Evolutionary conservation across 2,113 vertebrate species (phyloP), one percentile per base, ranked within the genome.

Genomic region (Psittacus erithacus): DNA sequence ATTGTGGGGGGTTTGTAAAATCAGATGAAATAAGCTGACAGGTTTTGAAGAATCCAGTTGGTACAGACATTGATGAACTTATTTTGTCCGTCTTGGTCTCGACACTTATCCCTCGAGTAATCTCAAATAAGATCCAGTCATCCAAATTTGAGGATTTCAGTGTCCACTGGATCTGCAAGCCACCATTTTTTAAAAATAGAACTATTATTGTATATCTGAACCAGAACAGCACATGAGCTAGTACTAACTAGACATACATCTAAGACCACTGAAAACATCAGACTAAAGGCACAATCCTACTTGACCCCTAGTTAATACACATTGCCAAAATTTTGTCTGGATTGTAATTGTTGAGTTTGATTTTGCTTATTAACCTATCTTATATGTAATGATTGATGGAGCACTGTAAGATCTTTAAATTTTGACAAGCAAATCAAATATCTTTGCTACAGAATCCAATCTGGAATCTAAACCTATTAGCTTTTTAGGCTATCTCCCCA

Each of bases 391-490:
- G 92, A 95, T 95, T 91, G 87, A 92, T 93, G 92, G 27, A 91
- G 24, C 55, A 88, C 84, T 88, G 67, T 68, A 93, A 91, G 77
- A 28, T 78, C 91, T 94, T 90, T 94, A 95, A 94, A 96, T 97
- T 89, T 79, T 81, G 76, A 90, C 49, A 96, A 89, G 93, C 70
- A 97, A 97, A 96, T 97, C 90, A 94, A 97, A 95, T 95, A 93
- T 81, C 94, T 86, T 90, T 96, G 59, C 82, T 97, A 65, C 73
- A 96, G 84, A 96, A 96, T 91, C 53, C 93, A 94, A 92, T 97
- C 77, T 95, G 73, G 82, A 92, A 96, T 89, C 64, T 96, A 96
- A 97, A 90, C 79, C 73, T 97, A 97, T 98, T 97, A 97, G 82
- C 90, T 96, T 97, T 97, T 97, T 97, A 97, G 73, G 59, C 80